These are phyloP conservation scores for Henicopernis longicauda DNA, from an alignment of 2,113 vertebrate genomes.

Conservation along the genomic window DNA sequence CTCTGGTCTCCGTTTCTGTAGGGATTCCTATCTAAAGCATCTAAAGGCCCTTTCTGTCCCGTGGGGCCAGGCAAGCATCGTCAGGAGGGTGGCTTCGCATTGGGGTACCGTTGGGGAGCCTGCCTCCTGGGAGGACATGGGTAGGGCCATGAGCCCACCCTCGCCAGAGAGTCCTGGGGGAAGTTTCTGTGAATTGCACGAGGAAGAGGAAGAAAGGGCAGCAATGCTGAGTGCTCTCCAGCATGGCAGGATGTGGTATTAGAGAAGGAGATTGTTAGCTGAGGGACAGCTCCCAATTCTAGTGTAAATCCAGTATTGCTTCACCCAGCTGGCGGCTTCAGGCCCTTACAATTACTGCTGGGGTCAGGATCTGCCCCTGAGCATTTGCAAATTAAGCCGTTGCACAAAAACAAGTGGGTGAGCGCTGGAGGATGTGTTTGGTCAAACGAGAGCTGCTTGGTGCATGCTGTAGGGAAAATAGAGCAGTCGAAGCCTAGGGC, in stretches of 20 bases:
- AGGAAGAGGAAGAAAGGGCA: not conserved
- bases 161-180: not conserved
- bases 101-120: not conserved
- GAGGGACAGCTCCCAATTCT: not conserved
- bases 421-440: not conserved
- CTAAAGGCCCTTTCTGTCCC: not conserved
- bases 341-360: not conserved
- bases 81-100: not conserved
- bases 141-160: fast-evolving
- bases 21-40: not conserved
- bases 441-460: not conserved
- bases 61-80: fast-evolving
- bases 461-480: not conserved
- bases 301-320: not conserved
- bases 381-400: not conserved
- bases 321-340: not conserved
- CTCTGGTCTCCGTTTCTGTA: not conserved
- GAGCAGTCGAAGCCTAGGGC: not conserved
- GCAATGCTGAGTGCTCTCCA: not conserved
- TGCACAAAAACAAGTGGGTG: not conserved
- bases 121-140: not conserved
- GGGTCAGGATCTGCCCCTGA: not conserved
- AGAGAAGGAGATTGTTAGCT: not conserved
- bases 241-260: not conserved
- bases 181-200: not conserved